A percentile compares a stretch with the other conserved stretches of the same genome.
Conservation (phyloP, 1,140 invertebrate genomes). For the Elysia chlorotica region DNA sequence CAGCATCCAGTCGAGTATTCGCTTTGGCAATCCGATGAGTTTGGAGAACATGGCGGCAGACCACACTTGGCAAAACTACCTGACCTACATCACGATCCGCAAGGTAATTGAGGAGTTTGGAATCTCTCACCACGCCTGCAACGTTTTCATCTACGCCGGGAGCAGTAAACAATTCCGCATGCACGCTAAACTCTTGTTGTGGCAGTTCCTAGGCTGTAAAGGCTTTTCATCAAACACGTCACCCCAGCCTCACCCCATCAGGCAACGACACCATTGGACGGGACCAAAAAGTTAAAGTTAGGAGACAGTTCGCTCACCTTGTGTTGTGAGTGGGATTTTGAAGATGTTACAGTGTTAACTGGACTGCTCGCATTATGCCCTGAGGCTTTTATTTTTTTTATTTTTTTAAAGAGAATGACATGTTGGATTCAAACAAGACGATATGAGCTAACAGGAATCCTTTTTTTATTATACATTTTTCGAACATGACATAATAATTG, state of each 20-base stretch:
- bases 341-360: not conserved
- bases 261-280: not conserved
- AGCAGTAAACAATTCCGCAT: constrained; percentile 44
- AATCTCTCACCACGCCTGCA: constrained; percentile 49
- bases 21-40: constrained; percentile 19
- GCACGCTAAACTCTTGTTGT: constrained; percentile 24
- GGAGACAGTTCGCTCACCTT: not conserved
- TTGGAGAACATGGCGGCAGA: constrained; percentile 29
- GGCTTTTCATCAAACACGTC: not conserved
- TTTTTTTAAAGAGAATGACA: too few species aligned
- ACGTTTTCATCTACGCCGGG: constrained; percentile 48
- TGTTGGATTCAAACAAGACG: too few species aligned
- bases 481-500: too few species aligned
- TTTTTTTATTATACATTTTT: too few species aligned
- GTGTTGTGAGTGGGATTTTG: not conserved
- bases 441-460: too few species aligned
- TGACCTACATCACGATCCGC: constrained; percentile 35
- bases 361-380: not conserved
- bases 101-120: constrained; percentile 43
- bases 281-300: not conserved
- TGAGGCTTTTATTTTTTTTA: too few species aligned
- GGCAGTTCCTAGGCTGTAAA: constrained; percentile 10
- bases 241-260: not conserved
- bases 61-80: constrained; percentile 33
- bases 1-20: constrained; percentile 32